These are phyloP conservation scores for Pycnonotus jocosus DNA, from an alignment of 2,113 vertebrate genomes.

Conservation along the genomic window DNA sequence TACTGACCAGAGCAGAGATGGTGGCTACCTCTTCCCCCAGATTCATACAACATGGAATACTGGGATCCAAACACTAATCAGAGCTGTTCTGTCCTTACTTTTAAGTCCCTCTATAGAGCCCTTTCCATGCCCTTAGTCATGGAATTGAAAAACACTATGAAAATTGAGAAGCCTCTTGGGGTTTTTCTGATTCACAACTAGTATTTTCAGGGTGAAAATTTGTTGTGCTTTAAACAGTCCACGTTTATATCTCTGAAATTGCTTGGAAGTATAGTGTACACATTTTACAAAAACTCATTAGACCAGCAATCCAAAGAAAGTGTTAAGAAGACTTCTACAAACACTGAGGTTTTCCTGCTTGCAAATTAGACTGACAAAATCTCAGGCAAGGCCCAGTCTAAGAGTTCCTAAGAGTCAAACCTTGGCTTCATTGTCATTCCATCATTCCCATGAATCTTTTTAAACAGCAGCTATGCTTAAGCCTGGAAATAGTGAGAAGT, in stretches of 20 bases:
- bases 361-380: background rate
- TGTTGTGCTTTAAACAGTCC: background rate
- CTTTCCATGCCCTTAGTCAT: background rate
- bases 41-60: accelerated
- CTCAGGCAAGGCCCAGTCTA: background rate
- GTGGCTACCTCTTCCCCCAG: background rate
- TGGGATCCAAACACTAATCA: background rate
- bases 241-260: accelerated
- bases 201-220: background rate
- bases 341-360: background rate
- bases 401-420: background rate
- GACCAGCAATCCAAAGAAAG: background rate
- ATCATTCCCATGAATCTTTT: background rate
- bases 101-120: background rate
- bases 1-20: background rate
- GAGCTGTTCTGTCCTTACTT: background rate
- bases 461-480: background rate
- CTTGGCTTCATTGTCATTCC: background rate
- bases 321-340: background rate
- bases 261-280: background rate
- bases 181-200: background rate
- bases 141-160: background rate
- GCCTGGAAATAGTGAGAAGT: background rate
- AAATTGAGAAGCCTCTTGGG: background rate
- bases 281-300: background rate